Evolutionary conservation across 1,140 invertebrate species (phyloP).

Genomic region (Cotesia glomerata): DNA sequence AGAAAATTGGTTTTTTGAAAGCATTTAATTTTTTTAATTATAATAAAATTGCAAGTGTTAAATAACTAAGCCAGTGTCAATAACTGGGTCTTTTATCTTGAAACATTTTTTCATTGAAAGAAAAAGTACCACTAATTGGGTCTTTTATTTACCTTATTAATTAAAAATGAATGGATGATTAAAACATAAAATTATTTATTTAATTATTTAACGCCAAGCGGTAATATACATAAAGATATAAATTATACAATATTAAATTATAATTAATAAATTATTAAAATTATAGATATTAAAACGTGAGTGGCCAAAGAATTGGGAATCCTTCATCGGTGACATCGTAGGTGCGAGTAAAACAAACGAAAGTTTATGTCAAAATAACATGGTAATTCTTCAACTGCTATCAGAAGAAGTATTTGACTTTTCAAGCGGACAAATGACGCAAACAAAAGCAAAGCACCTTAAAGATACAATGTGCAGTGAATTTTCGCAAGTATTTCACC

Average conservation of each 20-base stretch:
- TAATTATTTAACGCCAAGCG: no score
- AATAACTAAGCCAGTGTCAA: no score
- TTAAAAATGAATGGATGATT: no score
- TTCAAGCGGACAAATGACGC: constrained; percentile 95
- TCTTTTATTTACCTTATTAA: no score
- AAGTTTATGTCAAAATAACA: constrained; percentile 98
- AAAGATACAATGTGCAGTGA: constrained; percentile 99
- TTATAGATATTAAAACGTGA: constrained; percentile 95
- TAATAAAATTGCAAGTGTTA: no score
- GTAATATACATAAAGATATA: no score
- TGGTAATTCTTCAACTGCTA: constrained; percentile 96
- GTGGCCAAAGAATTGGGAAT: constrained; percentile 99
- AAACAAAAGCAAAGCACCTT: constrained; percentile 98
- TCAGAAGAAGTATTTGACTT: constrained; percentile 99
- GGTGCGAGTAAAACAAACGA: constrained; percentile 99
- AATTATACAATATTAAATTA: constrained; percentile 6
- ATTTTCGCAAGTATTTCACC: constrained; percentile 96
- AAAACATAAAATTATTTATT: no score
- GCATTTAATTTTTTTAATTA: no score
- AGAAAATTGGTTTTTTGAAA: no score
- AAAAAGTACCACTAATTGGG: no score
- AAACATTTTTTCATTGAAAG: no score
- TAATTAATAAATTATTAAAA: background rate
- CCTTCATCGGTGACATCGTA: constrained; percentile 98
- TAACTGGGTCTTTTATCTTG: no score